Base-by-base conservation (phyloP, 2,888 invertebrate genomes). In the Rhagium mordax region DNA sequence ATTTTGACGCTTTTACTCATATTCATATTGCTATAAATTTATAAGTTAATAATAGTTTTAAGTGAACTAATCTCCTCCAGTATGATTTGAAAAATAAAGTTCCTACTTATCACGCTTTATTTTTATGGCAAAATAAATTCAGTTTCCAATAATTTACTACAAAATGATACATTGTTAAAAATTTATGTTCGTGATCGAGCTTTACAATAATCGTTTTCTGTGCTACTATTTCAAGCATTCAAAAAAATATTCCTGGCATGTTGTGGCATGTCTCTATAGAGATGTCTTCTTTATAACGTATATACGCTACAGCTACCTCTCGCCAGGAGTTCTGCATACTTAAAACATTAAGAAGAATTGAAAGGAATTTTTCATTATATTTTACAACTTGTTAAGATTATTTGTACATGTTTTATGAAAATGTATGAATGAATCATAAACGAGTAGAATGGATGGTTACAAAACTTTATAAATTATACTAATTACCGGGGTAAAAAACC, bases 271-370 rank as follows among this genome's bases (percentile, higher is more conserved):
- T 69, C 20, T n/a, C 69, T 59, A 69, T 61, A 69, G 75, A 80
- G 81, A 81, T 81, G 81, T 82, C 81, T 81, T 79, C 79, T 79
- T 82, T 79, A 81, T 78, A 77, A 75, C 71, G 73, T 71, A 78
- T 75, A 76, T 72, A 76, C 76, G 76, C 76, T 77, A 78, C 79
- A 74, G 82, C 81, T 82, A 81, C 81, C 71, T 79, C 78, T 76
- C 81, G 61, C 79, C 77, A 75, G 78, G 80, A 78, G 75, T 64
- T 75, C 75, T 73, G 78, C 80, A 75, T 79, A 76, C 65, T 74
- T 69, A 61, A 69, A 66, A 33, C 53, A 21, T 41, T 41, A 66
- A 66, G 55, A 48, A 7, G 62, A 33, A 65, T 65, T 27, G 27
- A 21, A 29, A 18, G 18, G 53, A 55, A 66, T 66, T 66, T 55